phyloP scores from a whole-genome alignment of 2,888 invertebrate genomes.

The Idaea aversata region DNA sequence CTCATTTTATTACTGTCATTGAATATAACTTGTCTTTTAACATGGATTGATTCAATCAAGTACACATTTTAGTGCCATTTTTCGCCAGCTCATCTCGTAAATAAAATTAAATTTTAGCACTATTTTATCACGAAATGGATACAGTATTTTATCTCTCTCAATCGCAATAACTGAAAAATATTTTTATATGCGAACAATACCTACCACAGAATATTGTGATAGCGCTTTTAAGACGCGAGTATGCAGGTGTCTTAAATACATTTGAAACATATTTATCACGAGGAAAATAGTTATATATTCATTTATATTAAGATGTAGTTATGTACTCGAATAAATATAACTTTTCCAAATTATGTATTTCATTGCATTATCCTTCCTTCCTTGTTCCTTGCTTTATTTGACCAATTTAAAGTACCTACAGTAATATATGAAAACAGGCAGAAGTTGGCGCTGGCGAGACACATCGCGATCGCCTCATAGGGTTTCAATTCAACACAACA shows the following conservation, averaged over 20 bases:
- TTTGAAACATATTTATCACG: conserved; percentile 76
- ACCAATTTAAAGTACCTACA: too few species aligned
- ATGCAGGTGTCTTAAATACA: conserved; percentile 67
- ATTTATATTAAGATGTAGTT: conserved; percentile 80
- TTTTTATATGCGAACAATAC: conserved; percentile 60
- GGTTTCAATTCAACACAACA: neutral
- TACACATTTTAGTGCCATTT: conserved; percentile 67
- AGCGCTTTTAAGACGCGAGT: conserved; percentile 60
- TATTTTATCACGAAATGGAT: too few species aligned
- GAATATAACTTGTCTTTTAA: neutral
- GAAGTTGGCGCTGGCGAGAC: too few species aligned
- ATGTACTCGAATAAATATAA: conserved; percentile 82
- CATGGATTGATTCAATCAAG: conserved; percentile 37
- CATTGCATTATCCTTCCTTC: conserved; percentile 37
- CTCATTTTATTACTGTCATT: neutral
- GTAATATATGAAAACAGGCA: too few species aligned
- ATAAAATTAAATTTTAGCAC: too few species aligned
- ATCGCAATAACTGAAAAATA: conserved; percentile 57
- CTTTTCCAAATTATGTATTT: conserved; percentile 65
- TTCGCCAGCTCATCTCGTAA: conserved; percentile 35
- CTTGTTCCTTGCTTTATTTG: neutral
- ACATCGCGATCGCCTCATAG: too few species aligned
- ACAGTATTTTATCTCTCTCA: conserved; percentile 39
- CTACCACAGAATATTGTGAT: conserved; percentile 66
- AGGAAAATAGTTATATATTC: conserved; percentile 77